phyloP scores from a whole-genome alignment of 2,888 invertebrate genomes.

The Dynastes grantii region DNA sequence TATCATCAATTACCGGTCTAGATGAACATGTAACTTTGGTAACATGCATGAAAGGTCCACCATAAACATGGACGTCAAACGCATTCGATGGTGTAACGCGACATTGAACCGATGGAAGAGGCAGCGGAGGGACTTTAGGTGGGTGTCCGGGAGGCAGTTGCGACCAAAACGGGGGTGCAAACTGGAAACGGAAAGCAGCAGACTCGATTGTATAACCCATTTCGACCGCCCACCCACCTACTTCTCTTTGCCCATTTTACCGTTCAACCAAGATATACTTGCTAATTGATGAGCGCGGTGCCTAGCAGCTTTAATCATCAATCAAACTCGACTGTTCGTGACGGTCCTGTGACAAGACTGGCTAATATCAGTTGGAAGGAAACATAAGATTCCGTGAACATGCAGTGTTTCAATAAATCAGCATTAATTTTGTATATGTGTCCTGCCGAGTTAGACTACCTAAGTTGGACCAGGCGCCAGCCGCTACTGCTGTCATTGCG shows the following conservation, averaged over 20 bases:
- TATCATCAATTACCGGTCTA: conserved; percentile 71
- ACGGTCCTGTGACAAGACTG: conserved; percentile 61
- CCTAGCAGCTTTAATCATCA: conserved; percentile 61
- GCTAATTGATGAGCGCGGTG: conserved; percentile 61
- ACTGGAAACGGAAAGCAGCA: conserved; percentile 32
- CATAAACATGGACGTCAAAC: conserved; percentile 64
- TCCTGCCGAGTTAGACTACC: conserved; percentile 42
- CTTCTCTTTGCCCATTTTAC: conserved; percentile 46
- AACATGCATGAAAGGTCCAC: conserved; percentile 69
- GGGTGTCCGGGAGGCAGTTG: conserved; percentile 31
- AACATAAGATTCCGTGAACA: conserved; percentile 56
- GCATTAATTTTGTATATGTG: conserved; percentile 55
- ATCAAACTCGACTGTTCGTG: conserved; percentile 61
- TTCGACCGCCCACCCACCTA: conserved; percentile 19
- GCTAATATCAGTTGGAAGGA: conserved; percentile 56
- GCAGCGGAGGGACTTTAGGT: conserved; percentile 22
- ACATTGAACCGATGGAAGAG: conserved; percentile 47
- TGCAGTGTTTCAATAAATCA: conserved; percentile 63
- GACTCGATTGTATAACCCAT: conserved; percentile 35
- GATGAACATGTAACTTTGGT: conserved; percentile 71
- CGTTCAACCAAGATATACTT: conserved; percentile 56
- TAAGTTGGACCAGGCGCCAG: conserved; percentile 26
- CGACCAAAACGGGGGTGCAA: conserved; percentile 45
- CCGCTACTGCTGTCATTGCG: background rate
- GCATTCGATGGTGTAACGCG: conserved; percentile 58